Base-by-base conservation (phyloP, 2,888 invertebrate genomes). In the Galeruca laticollis region DNA sequence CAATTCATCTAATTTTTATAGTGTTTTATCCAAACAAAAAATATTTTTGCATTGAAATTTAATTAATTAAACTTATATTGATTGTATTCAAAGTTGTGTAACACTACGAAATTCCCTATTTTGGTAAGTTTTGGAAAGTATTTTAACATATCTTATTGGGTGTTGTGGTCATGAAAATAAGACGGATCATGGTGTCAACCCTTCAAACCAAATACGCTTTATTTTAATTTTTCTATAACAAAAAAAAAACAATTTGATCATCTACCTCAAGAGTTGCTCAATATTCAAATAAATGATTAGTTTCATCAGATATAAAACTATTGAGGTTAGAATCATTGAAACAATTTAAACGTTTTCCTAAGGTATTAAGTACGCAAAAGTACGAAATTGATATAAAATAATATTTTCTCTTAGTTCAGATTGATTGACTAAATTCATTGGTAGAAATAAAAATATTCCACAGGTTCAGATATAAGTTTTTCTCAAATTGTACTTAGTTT, bases 131-230 rank as follows among this genome's bases (percentile, higher is more conserved):
- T 78, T 73, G 76, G 72, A 66, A 65, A 77, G 74, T 76, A 75
- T 76, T 78, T 77, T 75, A 76, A 78, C 79, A 79, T 79, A 79
- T 79, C 79, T 77, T 76, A 71, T 76, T 70, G 61, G 61, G 68
- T 71, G 68, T 71, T 75, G 72, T 72, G 43, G 21, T 69, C 20
- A 37, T 69, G 20, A 57, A 43, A 59, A 54, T 33, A 52, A 51
- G 26, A 51, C 20, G 15, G 31, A 26, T 40, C 31, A 31, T 60
- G 18, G 56, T 69, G 60, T 26, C 54, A 60, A 68, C 69, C 65
- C 72, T 69, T 69, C 69, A 72, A 60, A 74, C 52, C 68, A 72
- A 67, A 72, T 74, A 76, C 75, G 75, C 76, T 77, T 76, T 73
- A 70, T 65, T 73, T 77, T 74, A 73, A 69, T 71, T 71, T 68